Evolutionary conservation across 1,140 invertebrate species (phyloP).

Genomic region (Pectinophora gossypiella): DNA sequence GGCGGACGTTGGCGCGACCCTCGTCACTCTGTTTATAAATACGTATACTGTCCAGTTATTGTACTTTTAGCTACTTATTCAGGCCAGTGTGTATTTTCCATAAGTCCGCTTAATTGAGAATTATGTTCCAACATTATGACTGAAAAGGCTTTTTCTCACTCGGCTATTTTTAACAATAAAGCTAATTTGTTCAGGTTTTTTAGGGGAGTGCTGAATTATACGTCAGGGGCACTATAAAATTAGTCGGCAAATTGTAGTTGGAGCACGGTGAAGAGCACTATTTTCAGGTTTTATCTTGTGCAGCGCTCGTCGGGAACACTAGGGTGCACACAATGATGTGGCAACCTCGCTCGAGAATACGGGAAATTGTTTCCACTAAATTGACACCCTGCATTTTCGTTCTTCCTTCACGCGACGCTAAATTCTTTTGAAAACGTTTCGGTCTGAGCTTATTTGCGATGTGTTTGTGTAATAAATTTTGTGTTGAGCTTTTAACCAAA

Average conservation of each 20-base stretch:
- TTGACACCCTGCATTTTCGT: slow-evolving; percentile 2
- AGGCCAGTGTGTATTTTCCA: background rate
- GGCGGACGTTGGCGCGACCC: slow-evolving; percentile 26
- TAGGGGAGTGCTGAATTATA: too few species aligned
- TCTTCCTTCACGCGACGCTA: background rate
- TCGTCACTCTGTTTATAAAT: slow-evolving; percentile 32
- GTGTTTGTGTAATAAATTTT: background rate
- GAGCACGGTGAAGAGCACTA: background rate
- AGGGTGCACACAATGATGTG: background rate
- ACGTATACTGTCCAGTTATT: slow-evolving; percentile 3
- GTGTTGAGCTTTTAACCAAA: background rate
- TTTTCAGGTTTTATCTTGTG: background rate
- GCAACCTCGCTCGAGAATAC: background rate
- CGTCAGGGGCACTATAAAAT: background rate
- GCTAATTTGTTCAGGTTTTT: background rate
- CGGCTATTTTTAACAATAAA: background rate
- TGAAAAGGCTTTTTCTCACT: background rate
- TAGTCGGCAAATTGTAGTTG: background rate
- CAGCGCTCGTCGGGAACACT: background rate
- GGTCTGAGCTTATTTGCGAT: background rate
- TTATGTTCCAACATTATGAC: background rate
- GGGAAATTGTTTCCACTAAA: slow-evolving; percentile 1
- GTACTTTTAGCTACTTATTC: too few species aligned
- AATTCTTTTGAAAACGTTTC: background rate
- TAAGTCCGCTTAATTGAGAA: background rate